Evolutionary conservation across 2,797 vertebrate species (phyloP).

Genomic region (Philypnodon macrostomus): DNA sequence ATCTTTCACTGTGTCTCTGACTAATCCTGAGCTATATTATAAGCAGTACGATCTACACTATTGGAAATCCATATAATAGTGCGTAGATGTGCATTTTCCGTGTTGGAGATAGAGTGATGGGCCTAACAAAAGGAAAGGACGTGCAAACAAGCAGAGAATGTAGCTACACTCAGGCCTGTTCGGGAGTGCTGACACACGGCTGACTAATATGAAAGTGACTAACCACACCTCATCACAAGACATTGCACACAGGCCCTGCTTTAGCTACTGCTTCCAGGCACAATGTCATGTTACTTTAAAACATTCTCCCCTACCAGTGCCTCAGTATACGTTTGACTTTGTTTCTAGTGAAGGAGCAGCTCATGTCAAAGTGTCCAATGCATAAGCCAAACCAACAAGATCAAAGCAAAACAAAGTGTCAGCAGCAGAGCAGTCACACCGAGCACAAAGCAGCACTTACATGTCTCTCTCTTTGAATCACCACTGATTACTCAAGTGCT

Average conservation of each 20-base stretch:
- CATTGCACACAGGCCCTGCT: slow-evolving; percentile 28
- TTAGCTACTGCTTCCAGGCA: slow-evolving; percentile 1
- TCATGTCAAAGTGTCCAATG: slow-evolving; percentile 17
- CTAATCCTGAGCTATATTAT: slow-evolving; percentile 51
- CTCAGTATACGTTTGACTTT: neutral
- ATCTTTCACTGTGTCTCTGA: slow-evolving; percentile 66
- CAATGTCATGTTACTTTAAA: slow-evolving; percentile 3
- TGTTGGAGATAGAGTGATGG: neutral
- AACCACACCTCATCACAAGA: slow-evolving; percentile 68
- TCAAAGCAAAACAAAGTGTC: slow-evolving; percentile 31
- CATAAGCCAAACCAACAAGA: slow-evolving; percentile 25
- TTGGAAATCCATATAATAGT: slow-evolving; percentile 1
- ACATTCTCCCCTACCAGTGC: neutral
- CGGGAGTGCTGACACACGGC: slow-evolving; percentile 53
- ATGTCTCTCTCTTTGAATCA: slow-evolving; percentile 68
- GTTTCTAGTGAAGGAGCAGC: slow-evolving; percentile 1
- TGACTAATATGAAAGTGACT: slow-evolving; percentile 58
- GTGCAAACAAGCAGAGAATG: slow-evolving; percentile 35
- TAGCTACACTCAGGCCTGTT: slow-evolving; percentile 37
- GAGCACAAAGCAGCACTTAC: slow-evolving; percentile 67
- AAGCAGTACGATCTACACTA: slow-evolving; percentile 12
- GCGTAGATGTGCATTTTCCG: neutral
- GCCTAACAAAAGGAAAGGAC: slow-evolving; percentile 27
- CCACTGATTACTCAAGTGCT: slow-evolving; percentile 69
- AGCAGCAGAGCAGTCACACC: slow-evolving; percentile 55